Evolutionary conservation across 2,113 vertebrate genomes (phyloP).

Genomic region (Notarius lentiginosus): DNA sequence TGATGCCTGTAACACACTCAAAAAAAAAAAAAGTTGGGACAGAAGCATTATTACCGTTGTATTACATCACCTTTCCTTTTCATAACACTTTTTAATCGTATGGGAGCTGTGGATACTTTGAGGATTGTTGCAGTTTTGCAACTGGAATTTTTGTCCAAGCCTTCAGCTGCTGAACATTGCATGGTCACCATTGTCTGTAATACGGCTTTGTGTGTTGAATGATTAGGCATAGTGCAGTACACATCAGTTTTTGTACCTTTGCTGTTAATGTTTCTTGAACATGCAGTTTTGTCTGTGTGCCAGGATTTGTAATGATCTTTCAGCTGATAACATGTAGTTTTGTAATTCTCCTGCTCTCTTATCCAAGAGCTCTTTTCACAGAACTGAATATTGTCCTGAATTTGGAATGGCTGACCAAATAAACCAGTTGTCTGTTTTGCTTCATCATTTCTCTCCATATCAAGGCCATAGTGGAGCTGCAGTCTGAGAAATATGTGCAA

Average conservation of each 20-base stretch:
- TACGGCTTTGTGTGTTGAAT: neutral
- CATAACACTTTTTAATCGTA: too few relatives aligned
- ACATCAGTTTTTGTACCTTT: neutral
- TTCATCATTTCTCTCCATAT: conserved; percentile 43
- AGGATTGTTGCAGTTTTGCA: too few relatives aligned
- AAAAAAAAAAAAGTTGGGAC: too few relatives aligned
- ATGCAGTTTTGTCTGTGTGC: neutral
- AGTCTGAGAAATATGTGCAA: conserved; percentile 89
- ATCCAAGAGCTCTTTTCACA: neutral
- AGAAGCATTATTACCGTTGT: too few relatives aligned
- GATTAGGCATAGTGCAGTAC: neutral
- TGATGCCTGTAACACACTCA: too few relatives aligned
- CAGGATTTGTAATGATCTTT: neutral
- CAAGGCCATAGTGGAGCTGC: conserved; percentile 90
- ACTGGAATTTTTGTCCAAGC: too few relatives aligned
- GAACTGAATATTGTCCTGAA: neutral
- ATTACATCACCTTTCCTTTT: too few relatives aligned
- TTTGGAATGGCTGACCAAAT: too few relatives aligned
- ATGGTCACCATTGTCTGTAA: too few relatives aligned
- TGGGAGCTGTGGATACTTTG: too few relatives aligned
- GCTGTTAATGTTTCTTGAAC: neutral
- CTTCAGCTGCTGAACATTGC: too few relatives aligned
- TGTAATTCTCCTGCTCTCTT: neutral
- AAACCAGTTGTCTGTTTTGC: conserved; percentile 8
- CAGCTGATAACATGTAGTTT: neutral